Conservation (phyloP, 2,797 vertebrate species). For the Poliocrania exsul region DNA sequence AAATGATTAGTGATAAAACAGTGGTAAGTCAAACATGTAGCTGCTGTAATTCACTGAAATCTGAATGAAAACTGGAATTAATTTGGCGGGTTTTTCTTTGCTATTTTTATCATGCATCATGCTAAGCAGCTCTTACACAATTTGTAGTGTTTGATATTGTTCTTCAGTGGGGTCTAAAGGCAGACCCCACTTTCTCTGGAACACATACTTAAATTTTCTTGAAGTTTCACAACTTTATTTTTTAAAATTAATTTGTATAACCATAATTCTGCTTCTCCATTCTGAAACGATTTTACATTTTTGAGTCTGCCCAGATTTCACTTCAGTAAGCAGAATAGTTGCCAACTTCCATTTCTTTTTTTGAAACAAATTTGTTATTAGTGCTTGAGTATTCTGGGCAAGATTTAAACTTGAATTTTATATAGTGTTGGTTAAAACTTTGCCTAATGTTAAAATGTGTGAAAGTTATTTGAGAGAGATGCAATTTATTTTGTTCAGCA, state of each 20-base stretch:
- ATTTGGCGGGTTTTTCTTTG: not conserved
- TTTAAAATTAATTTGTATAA: not conserved
- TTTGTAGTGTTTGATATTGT: not conserved
- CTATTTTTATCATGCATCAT: not conserved
- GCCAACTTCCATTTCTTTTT: not conserved
- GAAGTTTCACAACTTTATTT: not conserved
- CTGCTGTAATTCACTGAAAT: not conserved
- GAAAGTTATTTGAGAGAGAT: not conserved
- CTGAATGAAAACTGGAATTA: not conserved
- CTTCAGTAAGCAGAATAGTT: not conserved
- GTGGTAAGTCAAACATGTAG: not conserved
- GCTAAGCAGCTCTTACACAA: not conserved
- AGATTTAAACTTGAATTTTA: slow-evolving; percentile 10
- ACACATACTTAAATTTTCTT: not conserved
- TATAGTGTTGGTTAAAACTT: not conserved
- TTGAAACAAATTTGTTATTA: not conserved
- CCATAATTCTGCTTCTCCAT: not conserved
- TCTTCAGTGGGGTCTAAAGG: not conserved
- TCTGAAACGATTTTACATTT: not conserved
- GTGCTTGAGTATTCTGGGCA: not conserved
- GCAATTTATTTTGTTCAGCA: not conserved
- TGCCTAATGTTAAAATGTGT: not conserved
- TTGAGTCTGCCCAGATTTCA: not conserved
- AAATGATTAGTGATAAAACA: not conserved
- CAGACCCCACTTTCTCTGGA: not conserved